Percentiles rank a stretch among this genome's conserved stretches.
phyloP scores from a whole-genome alignment of 1,140 invertebrate species.

The Oryzaephilus surinamensis region DNA sequence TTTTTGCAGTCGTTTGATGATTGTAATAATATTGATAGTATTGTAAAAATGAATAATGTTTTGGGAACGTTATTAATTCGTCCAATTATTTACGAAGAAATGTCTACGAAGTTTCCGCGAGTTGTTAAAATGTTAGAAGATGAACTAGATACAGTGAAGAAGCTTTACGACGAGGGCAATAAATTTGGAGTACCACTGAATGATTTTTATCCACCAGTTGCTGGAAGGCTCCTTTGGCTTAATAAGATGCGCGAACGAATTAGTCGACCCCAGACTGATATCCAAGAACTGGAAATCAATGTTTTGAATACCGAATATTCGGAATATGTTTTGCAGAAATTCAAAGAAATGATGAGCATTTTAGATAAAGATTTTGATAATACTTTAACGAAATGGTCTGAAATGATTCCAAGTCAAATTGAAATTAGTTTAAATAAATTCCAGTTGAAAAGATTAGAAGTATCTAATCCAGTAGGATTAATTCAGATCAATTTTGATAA shows the following conservation, averaged over 20 bases:
- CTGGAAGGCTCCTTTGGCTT: conserved; percentile 61
- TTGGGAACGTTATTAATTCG: conserved; percentile 60
- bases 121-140: conserved; percentile 49
- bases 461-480: conserved; percentile 15
- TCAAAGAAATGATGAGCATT: conserved; percentile 32
- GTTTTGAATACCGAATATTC: conserved; percentile 30
- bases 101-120: conserved; percentile 47
- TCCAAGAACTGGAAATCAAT: conserved; percentile 42
- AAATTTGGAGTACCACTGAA: conserved; percentile 46
- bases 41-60: conserved; percentile 57
- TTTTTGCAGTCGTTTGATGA: conserved; percentile 67
- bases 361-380: conserved; percentile 29
- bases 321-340: conserved; percentile 30
- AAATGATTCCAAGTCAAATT: conserved; percentile 31
- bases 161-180: conserved; percentile 42
- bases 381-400: conserved; percentile 34
- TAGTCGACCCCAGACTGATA: conserved; percentile 47
- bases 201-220: conserved; percentile 59
- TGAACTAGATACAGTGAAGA: conserved; percentile 54
- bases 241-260: conserved; percentile 55
- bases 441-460: conserved; percentile 26
- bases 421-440: conserved; percentile 32
- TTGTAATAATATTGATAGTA: conserved; percentile 56
- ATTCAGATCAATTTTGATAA: conserved; percentile 39
- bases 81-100: conserved; percentile 55